Evolutionary conservation across 2,888 invertebrate species (phyloP).

Genomic region (Tortricodes alternella): DNA sequence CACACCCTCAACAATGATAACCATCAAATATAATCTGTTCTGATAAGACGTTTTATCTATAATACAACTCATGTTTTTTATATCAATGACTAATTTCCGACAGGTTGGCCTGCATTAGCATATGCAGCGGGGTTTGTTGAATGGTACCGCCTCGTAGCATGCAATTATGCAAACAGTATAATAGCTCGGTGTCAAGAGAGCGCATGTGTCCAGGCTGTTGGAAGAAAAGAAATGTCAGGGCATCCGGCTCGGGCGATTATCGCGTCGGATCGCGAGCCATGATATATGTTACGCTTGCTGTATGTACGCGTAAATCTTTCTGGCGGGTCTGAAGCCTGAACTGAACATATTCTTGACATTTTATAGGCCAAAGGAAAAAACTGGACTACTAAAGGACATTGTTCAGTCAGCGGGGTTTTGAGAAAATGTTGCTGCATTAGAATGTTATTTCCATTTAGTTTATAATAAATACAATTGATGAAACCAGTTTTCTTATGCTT

Average conservation of each 20-base stretch:
- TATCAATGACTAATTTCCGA: constrained; percentile 58
- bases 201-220: constrained; percentile 48
- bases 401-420: constrained; percentile 15
- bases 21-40: constrained; percentile 21
- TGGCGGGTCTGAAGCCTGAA: constrained; percentile 15
- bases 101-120: constrained; percentile 64
- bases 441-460: constrained; percentile 1
- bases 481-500: constrained; percentile 4
- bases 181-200: constrained; percentile 61
- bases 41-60: constrained; percentile 24
- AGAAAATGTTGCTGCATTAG: not conserved
- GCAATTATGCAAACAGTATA: constrained; percentile 77
- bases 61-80: constrained; percentile 37
- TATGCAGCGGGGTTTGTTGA: constrained; percentile 56
- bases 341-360: constrained; percentile 21
- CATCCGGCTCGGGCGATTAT: constrained; percentile 55
- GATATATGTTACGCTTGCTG: constrained; percentile 24
- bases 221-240: constrained; percentile 65
- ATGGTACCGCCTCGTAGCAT: constrained; percentile 53
- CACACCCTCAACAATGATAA: constrained; percentile 20
- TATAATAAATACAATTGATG: not conserved
- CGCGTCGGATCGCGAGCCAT: constrained; percentile 56
- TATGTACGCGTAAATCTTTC: constrained; percentile 29
- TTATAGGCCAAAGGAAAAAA: constrained; percentile 26
- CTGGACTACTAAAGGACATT: constrained; percentile 18